Percentiles rank a stretch among this genome's conserved stretches.
These are phyloP conservation scores for Lithobates sylvaticus DNA, from an alignment of 2,797 vertebrate species.

Conservation along the genomic window DNA sequence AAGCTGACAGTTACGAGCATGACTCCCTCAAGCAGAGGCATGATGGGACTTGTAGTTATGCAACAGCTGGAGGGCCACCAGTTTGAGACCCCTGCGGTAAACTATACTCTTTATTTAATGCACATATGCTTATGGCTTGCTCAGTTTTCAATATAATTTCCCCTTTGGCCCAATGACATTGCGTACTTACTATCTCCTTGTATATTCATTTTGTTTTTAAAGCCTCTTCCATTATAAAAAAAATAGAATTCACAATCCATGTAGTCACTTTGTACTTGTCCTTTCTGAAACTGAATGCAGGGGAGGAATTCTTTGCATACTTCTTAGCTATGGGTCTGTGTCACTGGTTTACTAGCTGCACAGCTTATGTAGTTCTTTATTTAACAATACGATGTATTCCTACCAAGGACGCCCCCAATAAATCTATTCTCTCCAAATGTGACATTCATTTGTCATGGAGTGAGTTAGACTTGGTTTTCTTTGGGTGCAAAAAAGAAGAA, in stretches of 20 bases:
- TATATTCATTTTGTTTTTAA: not conserved
- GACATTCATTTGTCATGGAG: conserved; percentile 16
- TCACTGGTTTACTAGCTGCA: not conserved
- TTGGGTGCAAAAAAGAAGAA: not conserved
- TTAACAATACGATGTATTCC: not conserved
- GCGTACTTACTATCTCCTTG: no score
- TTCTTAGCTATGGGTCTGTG: not conserved
- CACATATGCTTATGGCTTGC: no score
- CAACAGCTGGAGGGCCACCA: no score
- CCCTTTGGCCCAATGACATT: no score
- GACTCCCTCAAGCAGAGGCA: no score
- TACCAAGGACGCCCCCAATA: conserved; percentile 28
- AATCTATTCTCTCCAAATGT: conserved; percentile 23
- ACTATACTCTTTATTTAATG: no score
- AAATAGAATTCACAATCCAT: not conserved
- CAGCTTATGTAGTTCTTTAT: not conserved
- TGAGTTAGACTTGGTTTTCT: conserved; percentile 26
- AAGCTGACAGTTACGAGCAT: no score
- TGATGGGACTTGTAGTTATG: no score
- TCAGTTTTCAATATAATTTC: no score
- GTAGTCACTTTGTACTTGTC: conserved; percentile 1
- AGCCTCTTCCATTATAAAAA: not conserved
- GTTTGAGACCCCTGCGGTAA: no score
- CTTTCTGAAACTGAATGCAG: conserved; percentile 7
- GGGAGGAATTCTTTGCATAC: not conserved